These are phyloP conservation scores for Bergia sp. DNA, from an alignment of 92 coral and sea anemone genomes.

Conservation along the genomic window DNA sequence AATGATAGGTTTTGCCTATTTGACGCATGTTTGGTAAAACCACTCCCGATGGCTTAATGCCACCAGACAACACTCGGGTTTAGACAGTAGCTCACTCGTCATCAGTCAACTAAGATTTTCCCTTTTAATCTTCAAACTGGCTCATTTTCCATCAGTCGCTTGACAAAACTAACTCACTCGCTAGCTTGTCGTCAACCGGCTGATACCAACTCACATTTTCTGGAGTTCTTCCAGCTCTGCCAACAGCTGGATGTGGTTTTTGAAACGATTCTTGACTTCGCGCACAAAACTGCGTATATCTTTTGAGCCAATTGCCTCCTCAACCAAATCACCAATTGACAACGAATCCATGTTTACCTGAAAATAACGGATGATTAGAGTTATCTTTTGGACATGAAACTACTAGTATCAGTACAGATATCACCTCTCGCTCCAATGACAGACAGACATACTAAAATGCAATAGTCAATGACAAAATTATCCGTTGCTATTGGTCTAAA, in stretches of 20 bases:
- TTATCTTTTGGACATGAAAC: neutral
- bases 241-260: constrained; percentile 57
- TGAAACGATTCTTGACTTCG: constrained; percentile 68
- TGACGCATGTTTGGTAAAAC: too few relatives aligned
- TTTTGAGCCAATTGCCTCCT: constrained; percentile 40
- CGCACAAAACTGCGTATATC: constrained; percentile 55
- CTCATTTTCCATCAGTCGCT: neutral
- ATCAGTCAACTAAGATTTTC: neutral
- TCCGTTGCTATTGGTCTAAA: too few relatives aligned
- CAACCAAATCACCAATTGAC: constrained; percentile 63
- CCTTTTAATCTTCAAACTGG: neutral
- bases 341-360: constrained; percentile 69
- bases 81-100: neutral
- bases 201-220: constrained; percentile 64
- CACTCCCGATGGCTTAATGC: too few relatives aligned
- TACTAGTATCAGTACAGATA: neutral
- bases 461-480: too few relatives aligned
- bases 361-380: neutral
- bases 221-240: constrained; percentile 66
- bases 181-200: neutral
- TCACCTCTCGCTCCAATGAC: too few relatives aligned
- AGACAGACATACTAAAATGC: too few relatives aligned
- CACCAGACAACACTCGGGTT: too few relatives aligned
- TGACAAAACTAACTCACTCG: neutral
- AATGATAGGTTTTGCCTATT: too few relatives aligned